Conservation (phyloP, 2,888 invertebrate species). For the Leucozona laternaria region DNA sequence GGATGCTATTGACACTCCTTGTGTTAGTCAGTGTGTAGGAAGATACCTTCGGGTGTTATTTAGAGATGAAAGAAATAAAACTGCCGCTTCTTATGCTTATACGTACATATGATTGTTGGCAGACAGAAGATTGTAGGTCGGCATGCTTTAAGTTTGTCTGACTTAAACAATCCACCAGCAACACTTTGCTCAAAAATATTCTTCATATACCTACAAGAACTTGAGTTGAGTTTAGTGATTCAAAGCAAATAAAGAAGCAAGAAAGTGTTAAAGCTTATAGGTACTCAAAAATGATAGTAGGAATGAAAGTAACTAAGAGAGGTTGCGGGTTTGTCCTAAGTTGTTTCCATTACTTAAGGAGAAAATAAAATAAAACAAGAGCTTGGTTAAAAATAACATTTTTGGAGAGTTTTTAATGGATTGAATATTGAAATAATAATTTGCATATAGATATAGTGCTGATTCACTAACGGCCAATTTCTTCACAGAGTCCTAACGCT, state of each 20-base stretch:
- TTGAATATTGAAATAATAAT: too few relatives aligned
- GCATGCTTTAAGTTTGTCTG: conserved; percentile 50
- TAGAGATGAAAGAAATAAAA: conserved; percentile 56
- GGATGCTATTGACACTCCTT: conserved; percentile 66
- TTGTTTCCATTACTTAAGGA: too few relatives aligned
- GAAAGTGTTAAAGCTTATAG: background rate
- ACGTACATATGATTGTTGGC: conserved; percentile 42
- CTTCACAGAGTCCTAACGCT: too few relatives aligned
- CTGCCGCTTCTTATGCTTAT: conserved; percentile 30
- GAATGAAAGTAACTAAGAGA: too few relatives aligned
- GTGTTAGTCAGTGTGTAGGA: conserved; percentile 37
- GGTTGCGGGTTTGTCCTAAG: too few relatives aligned
- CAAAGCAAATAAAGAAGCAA: background rate
- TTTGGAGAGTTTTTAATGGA: too few relatives aligned
- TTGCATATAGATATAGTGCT: too few relatives aligned
- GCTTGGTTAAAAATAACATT: too few relatives aligned
- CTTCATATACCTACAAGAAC: background rate
- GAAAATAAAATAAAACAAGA: too few relatives aligned
- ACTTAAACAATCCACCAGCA: conserved; percentile 9
- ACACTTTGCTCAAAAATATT: background rate
- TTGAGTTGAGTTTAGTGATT: background rate
- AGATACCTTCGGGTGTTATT: conserved; percentile 51
- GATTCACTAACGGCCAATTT: too few relatives aligned
- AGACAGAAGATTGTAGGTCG: conserved; percentile 22
- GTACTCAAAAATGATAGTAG: background rate